Evolutionary conservation across 2,888 invertebrate species (phyloP).

Genomic region (Acrobasis repandana): DNA sequence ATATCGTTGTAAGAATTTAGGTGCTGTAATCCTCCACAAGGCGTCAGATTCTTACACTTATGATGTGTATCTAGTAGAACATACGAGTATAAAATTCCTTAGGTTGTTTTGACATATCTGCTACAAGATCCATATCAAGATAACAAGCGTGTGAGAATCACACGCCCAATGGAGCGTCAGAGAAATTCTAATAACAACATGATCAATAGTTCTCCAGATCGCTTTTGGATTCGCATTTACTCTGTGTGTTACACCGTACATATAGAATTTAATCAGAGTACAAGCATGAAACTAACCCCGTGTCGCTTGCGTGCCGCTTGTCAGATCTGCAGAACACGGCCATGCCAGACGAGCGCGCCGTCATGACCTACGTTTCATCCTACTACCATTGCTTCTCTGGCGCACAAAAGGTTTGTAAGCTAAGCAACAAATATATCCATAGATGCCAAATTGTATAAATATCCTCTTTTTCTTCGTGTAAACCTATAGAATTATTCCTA

Average conservation of each 20-base stretch:
- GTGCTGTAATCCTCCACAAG: too few species aligned
- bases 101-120: too few species aligned
- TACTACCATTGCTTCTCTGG: slow-evolving; percentile 99
- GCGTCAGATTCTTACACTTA: too few species aligned
- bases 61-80: too few species aligned
- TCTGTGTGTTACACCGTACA: neutral
- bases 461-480: too few species aligned
- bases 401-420: slow-evolving; percentile 96
- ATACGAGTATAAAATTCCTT: too few species aligned
- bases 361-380: slow-evolving; percentile 99
- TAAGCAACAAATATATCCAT: neutral
- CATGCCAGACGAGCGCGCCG: slow-evolving; percentile 99
- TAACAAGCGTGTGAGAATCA: too few species aligned
- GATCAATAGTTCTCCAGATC: neutral
- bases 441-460: too few species aligned
- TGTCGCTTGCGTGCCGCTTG: slow-evolving; percentile 79
- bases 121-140: too few species aligned
- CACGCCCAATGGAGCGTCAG: too few species aligned
- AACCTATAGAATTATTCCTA: too few species aligned
- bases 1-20: too few species aligned
- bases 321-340: slow-evolving; percentile 98
- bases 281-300: slow-evolving; percentile 74
- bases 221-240: neutral
- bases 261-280: neutral
- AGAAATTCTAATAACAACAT: neutral